Percentiles rank a stretch among this genome's conserved stretches.
Evolutionary conservation across 2,888 invertebrate genomes (phyloP).

Genomic region (Pseudococcus viburni): DNA sequence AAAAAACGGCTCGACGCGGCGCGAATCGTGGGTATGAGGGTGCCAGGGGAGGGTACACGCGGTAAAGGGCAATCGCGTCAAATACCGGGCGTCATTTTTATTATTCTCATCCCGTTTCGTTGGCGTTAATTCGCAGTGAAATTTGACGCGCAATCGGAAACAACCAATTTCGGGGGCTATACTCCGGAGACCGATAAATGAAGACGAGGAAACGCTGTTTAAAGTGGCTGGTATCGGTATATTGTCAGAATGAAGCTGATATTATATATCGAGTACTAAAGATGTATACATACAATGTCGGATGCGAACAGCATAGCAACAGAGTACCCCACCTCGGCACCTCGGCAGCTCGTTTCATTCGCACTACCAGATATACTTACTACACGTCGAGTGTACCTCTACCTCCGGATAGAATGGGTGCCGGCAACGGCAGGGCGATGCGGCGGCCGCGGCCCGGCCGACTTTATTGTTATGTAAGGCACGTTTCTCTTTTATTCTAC

Average conservation of each 20-base stretch:
- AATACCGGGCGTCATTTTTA: slow-evolving; percentile 60
- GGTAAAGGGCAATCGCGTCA: slow-evolving; percentile 34
- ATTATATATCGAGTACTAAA: slow-evolving; percentile 65
- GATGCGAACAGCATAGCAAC: slow-evolving; percentile 65
- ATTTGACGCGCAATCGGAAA: slow-evolving; percentile 66
- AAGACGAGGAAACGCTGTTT: slow-evolving; percentile 64
- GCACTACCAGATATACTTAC: background rate
- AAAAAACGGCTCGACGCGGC: background rate
- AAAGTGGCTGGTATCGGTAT: slow-evolving; percentile 65
- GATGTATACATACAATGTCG: slow-evolving; percentile 65
- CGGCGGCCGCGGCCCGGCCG: slow-evolving; percentile 1
- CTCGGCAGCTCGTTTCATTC: background rate
- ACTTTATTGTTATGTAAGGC: slow-evolving; percentile 59
- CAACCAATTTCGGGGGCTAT: slow-evolving; percentile 65
- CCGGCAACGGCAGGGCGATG: background rate
- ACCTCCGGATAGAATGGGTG: background rate
- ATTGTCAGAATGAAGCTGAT: slow-evolving; percentile 64
- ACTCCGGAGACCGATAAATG: slow-evolving; percentile 66
- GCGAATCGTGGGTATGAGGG: background rate
- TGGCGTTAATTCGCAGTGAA: slow-evolving; percentile 66
- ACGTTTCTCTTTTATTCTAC: slow-evolving; percentile 65
- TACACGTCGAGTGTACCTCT: background rate
- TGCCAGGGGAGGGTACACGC: background rate
- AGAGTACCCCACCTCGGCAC: background rate
- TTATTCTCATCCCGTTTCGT: slow-evolving; percentile 64